A percentile compares a stretch with the other conserved stretches of the same genome.
phyloP scores from a whole-genome alignment of 1,140 invertebrate species.

The Drosophila sulfurigaster region DNA sequence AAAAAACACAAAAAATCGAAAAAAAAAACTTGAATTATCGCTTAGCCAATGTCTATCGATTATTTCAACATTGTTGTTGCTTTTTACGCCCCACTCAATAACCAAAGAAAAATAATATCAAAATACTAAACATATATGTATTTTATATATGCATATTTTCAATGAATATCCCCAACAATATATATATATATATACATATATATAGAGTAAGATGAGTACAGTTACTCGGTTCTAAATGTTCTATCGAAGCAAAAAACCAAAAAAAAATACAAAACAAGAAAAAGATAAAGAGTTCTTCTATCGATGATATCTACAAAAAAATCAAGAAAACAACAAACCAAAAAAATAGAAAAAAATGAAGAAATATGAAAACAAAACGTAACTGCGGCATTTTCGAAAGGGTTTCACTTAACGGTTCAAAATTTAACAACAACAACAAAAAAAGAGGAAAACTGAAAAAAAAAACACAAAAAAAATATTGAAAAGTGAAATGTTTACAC shows the following conservation, averaged over 20 bases:
- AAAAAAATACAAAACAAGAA: not conserved
- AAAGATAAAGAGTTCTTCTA: constrained; percentile 2
- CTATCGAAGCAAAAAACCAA: not conserved
- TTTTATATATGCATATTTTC: constrained; percentile 35
- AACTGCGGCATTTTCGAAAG: constrained; percentile 76
- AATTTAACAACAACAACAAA: constrained; percentile 54
- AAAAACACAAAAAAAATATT: not conserved
- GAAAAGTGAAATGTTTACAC: constrained; percentile 12
- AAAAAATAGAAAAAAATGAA: constrained; percentile 15
- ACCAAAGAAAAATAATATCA: too few relatives aligned
- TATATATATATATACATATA: not conserved
- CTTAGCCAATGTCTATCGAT: constrained; percentile 10
- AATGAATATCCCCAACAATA: constrained; percentile 8
- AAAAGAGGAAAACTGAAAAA: constrained; percentile 2
- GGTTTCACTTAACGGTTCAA: constrained; percentile 77
- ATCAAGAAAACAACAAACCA: not conserved
- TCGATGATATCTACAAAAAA: constrained; percentile 32
- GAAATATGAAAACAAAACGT: constrained; percentile 29
- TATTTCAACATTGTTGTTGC: constrained; percentile 15
- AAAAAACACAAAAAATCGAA: not conserved
- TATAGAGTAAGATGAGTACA: constrained; percentile 5
- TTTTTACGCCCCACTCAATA: not conserved
- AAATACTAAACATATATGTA: constrained; percentile 8
- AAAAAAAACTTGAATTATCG: constrained; percentile 11
- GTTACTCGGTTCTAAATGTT: constrained; percentile 7